Percentiles rank a stretch among this genome's conserved stretches.
Conservation (phyloP, 2,888 invertebrate genomes). For the Gastracanthus pulcherrimus region DNA sequence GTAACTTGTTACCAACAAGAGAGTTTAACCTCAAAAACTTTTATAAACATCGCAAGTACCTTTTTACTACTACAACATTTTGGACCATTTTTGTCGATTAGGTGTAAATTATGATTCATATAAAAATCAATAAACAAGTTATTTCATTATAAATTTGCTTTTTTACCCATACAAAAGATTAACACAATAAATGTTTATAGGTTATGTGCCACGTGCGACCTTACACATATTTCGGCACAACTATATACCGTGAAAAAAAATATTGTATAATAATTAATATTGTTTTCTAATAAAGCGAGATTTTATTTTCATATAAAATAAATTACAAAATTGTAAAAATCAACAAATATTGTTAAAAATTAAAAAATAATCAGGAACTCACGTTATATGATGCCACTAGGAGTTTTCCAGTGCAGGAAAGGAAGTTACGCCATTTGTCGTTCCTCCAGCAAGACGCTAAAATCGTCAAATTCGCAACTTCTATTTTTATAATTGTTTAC, state of each 20-base stretch:
- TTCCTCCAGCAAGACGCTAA: neutral
- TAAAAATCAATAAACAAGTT: neutral
- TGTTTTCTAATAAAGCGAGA: neutral
- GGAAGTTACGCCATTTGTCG: constrained; percentile 62
- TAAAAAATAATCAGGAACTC: constrained; percentile 71
- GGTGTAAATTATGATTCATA: neutral
- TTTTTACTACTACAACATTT: neutral
- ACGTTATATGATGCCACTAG: constrained; percentile 90
- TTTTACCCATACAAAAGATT: neutral
- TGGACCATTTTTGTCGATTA: neutral
- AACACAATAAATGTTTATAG: neutral
- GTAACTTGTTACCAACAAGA: neutral
- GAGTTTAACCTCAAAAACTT: neutral
- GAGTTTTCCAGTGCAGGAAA: constrained; percentile 78
- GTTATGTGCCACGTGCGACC: constrained; percentile 51
- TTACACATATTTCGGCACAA: constrained; percentile 35
- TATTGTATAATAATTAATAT: neutral
- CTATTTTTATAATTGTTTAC: neutral
- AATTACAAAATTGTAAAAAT: constrained; percentile 60
- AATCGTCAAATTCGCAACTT: constrained; percentile 11
- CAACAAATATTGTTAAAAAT: constrained; percentile 65
- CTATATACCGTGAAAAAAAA: neutral
- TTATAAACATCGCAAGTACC: neutral
- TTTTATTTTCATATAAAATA: neutral
- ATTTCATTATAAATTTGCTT: neutral